Conservation (phyloP, 2,888 invertebrate genomes). For the Apotomis capreana region DNA sequence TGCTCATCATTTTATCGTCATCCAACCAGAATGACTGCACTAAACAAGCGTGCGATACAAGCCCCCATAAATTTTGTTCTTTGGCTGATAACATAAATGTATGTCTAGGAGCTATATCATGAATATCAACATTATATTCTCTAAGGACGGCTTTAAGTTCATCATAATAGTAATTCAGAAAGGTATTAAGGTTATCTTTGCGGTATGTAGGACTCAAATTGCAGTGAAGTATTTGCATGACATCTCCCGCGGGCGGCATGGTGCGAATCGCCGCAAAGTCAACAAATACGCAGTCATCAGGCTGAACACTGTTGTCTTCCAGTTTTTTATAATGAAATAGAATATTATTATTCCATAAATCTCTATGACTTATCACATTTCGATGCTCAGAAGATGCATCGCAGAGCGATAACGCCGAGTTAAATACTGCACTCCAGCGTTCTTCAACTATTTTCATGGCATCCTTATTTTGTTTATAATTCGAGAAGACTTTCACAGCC, state of each 20-base stretch:
- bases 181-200: constrained; percentile 71
- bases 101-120: constrained; percentile 66
- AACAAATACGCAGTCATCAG: constrained; percentile 84
- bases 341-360: constrained; percentile 86
- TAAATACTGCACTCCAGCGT: constrained; percentile 65
- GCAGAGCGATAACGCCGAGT: constrained; percentile 56
- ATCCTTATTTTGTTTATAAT: constrained; percentile 54
- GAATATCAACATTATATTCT: constrained; percentile 64
- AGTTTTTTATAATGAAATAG: constrained; percentile 76
- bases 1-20: constrained; percentile 70
- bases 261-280: constrained; percentile 88
- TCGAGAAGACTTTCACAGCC: constrained; percentile 64
- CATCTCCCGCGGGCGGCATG: constrained; percentile 86
- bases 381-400: constrained; percentile 62
- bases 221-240: constrained; percentile 82
- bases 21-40: constrained; percentile 81
- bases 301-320: constrained; percentile 55
- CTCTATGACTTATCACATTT: constrained; percentile 84
- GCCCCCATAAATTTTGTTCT: constrained; percentile 79
- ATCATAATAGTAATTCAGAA: constrained; percentile 83
- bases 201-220: constrained; percentile 78
- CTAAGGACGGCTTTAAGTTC: constrained; percentile 71
- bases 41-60: constrained; percentile 82
- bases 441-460: constrained; percentile 56
- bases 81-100: constrained; percentile 74